phyloP scores from a whole-genome alignment of 2,113 vertebrate genomes.

The Tiliqua scincoides region DNA sequence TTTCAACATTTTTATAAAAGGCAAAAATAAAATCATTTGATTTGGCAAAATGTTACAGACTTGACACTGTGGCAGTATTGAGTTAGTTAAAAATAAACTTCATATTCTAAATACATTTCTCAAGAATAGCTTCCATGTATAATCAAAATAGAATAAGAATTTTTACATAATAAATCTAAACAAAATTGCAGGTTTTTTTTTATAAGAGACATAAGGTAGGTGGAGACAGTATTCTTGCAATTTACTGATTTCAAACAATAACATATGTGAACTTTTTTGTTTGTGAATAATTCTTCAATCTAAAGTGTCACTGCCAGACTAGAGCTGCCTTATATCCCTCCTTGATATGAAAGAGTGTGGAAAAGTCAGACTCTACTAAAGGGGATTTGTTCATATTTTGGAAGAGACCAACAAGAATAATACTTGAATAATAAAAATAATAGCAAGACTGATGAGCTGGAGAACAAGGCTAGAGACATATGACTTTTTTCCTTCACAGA shows the following conservation, averaged over 20 bases:
- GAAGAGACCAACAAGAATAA: not conserved
- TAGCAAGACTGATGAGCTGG: no score
- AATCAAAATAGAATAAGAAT: constrained; percentile 70
- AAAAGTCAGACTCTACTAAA: not conserved
- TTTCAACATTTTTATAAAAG: constrained; percentile 81
- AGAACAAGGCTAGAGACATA: not conserved
- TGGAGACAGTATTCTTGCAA: not conserved
- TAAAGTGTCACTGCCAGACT: not conserved
- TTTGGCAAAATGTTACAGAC: constrained; percentile 91
- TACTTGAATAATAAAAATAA: no score
- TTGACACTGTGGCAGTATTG: constrained; percentile 87
- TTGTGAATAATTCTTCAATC: not conserved
- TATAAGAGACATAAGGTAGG: not conserved
- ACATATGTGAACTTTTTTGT: not conserved
- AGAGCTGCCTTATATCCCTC: not conserved
- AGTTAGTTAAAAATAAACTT: constrained; percentile 85
- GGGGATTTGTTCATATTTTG: not conserved
- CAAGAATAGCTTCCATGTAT: constrained; percentile 61
- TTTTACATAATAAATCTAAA: constrained; percentile 63
- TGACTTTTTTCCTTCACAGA: not conserved
- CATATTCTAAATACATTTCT: constrained; percentile 77
- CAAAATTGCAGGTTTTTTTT: constrained; percentile 50
- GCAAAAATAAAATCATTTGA: constrained; percentile 92
- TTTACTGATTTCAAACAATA: not conserved
- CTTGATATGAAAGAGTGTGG: not conserved